Percentiles rank a stretch among this genome's conserved stretches.
Evolutionary conservation across 2,113 vertebrate species (phyloP).

Genomic region (Elaphurus davidianus): DNA sequence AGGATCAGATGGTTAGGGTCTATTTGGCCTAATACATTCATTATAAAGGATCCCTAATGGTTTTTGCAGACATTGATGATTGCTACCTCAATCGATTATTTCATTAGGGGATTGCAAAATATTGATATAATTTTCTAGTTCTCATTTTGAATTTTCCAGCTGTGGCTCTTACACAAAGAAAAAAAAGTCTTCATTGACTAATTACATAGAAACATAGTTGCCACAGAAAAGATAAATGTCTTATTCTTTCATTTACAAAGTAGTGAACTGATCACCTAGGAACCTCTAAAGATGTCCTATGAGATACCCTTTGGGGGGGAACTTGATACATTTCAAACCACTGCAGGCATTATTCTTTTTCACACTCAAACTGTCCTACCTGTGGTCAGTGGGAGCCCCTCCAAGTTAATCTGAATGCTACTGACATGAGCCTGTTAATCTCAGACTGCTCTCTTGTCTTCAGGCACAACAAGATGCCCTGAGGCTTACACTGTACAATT

Average conservation of each 20-base stretch:
- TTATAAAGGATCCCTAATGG: neutral
- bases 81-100: neutral
- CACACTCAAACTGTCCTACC: neutral
- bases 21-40: neutral
- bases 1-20: neutral
- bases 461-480: neutral
- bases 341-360: neutral
- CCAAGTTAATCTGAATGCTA: neutral
- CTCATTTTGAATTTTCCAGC: neutral
- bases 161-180: neutral
- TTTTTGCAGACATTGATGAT: neutral
- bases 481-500: neutral
- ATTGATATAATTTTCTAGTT: neutral
- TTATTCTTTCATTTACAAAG: conserved; percentile 17
- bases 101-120: neutral
- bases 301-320: neutral
- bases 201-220: neutral
- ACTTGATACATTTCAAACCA: neutral
- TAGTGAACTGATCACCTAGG: neutral
- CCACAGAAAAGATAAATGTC: neutral
- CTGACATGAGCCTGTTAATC: neutral
- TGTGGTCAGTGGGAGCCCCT: neutral
- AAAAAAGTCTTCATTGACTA: neutral
- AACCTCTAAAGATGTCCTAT: neutral
- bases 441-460: neutral